phyloP scores from a whole-genome alignment of 2,888 invertebrate genomes.

The Polymixis flavicincta region DNA sequence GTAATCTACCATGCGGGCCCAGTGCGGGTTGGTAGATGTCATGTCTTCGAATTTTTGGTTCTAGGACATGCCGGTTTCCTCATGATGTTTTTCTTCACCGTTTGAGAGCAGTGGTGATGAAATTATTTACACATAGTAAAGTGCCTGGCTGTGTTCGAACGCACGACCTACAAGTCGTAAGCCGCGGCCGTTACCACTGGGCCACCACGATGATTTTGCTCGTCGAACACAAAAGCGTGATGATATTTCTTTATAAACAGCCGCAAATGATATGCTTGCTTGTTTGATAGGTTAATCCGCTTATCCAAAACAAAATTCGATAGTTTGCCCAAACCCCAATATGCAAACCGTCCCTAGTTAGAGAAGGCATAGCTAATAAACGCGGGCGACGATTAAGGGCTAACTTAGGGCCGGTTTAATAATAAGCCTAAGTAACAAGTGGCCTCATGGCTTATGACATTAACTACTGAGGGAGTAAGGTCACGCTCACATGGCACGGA shows the following conservation, averaged over 20 bases:
- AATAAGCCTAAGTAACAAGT: slow-evolving; percentile 58
- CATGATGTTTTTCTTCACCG: no score
- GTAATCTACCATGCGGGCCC: no score
- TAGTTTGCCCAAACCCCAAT: slow-evolving; percentile 20
- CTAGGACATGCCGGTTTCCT: no score
- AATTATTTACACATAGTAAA: no score
- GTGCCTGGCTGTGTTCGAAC: no score
- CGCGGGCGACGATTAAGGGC: slow-evolving; percentile 38
- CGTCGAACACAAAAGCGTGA: background rate
- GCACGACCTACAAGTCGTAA: no score
- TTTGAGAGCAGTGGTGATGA: no score
- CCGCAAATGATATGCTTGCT: background rate
- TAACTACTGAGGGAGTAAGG: slow-evolving; percentile 37
- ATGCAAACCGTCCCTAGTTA: slow-evolving; percentile 18
- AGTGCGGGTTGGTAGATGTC: no score
- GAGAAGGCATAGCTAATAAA: slow-evolving; percentile 20
- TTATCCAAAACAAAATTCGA: slow-evolving; percentile 27
- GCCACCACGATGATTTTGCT: no score
- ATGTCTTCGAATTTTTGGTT: no score
- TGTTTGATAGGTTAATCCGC: slow-evolving; percentile 22
- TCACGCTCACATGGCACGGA: background rate
- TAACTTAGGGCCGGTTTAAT: slow-evolving; percentile 39
- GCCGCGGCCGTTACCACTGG: no score
- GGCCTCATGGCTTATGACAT: slow-evolving; percentile 50
- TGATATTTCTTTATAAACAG: background rate